Evolutionary conservation across 2,888 invertebrate genomes (phyloP).

Genomic region (Hybos culiciformis): DNA sequence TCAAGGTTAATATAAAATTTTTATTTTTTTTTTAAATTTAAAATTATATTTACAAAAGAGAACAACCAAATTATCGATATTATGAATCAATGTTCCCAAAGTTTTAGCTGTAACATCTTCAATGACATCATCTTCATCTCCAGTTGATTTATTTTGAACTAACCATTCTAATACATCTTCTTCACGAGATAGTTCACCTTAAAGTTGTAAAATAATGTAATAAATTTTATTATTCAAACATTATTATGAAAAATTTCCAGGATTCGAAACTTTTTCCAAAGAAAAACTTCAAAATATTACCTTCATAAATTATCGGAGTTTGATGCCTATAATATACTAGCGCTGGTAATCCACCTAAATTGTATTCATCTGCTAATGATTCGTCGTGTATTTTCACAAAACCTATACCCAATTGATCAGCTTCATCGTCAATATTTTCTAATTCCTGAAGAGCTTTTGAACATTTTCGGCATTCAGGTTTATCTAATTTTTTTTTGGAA

Average conservation of each 20-base stretch:
- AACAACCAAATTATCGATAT: slow-evolving; percentile 82
- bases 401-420: slow-evolving; percentile 84
- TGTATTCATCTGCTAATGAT: slow-evolving; percentile 81
- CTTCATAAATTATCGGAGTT: slow-evolving; percentile 88
- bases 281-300: slow-evolving; percentile 37
- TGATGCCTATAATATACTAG: slow-evolving; percentile 88
- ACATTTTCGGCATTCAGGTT: slow-evolving; percentile 84
- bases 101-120: slow-evolving; percentile 89
- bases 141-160: slow-evolving; percentile 83
- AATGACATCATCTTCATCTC: slow-evolving; percentile 86
- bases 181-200: slow-evolving; percentile 77
- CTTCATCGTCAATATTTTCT: slow-evolving; percentile 90
- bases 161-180: slow-evolving; percentile 90
- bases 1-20: neutral
- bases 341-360: slow-evolving; percentile 73
- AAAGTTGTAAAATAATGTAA: slow-evolving; percentile 6
- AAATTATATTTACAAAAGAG: slow-evolving; percentile 63
- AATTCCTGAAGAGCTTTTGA: slow-evolving; percentile 79
- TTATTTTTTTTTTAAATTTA: slow-evolving; percentile 11
- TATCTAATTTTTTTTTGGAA: slow-evolving; percentile 50
- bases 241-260: too few species aligned
- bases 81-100: slow-evolving; percentile 71
- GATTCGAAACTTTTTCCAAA: neutral
- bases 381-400: slow-evolving; percentile 91
- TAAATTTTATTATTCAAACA: neutral